phyloP scores from a whole-genome alignment of 2,113 vertebrate genomes.

The Brevimyrus niger region DNA sequence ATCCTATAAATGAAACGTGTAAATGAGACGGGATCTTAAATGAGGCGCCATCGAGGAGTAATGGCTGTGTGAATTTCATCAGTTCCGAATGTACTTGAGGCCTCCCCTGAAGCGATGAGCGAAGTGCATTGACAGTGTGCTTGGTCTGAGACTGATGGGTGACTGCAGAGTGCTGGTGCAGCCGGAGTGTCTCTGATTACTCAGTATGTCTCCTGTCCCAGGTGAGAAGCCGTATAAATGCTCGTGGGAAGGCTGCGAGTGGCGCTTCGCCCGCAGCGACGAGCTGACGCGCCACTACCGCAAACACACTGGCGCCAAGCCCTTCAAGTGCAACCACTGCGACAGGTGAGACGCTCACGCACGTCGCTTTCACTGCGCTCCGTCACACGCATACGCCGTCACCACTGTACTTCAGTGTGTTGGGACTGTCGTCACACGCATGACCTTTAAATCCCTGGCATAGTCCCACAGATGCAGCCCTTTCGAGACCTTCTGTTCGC shows the following conservation, averaged over 20 bases:
- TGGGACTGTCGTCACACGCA: background rate
- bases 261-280: slow-evolving; percentile 90
- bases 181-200: slow-evolving; percentile 11
- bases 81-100: background rate
- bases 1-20: background rate
- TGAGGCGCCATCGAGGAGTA: background rate
- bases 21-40: background rate
- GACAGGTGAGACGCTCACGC: slow-evolving; percentile 70
- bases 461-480: background rate
- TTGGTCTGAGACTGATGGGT: no score
- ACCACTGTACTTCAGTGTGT: background rate
- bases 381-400: background rate
- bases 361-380: background rate
- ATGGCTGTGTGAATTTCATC: background rate
- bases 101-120: background rate
- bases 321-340: slow-evolving; percentile 96
- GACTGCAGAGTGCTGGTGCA: background rate
- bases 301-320: slow-evolving; percentile 94
- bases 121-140: background rate
- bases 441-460: background rate
- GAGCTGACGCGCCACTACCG: slow-evolving; percentile 93
- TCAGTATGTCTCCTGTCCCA: slow-evolving; percentile 22
- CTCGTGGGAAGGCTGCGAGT: slow-evolving; percentile 91
- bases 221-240: slow-evolving; percentile 85
- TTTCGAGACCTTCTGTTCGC: background rate